A percentile compares a stretch with the other conserved stretches of the same genome.
These are phyloP conservation scores for Trichonephila clavipes DNA, from an alignment of 1,140 invertebrate genomes.

Conservation along the genomic window DNA sequence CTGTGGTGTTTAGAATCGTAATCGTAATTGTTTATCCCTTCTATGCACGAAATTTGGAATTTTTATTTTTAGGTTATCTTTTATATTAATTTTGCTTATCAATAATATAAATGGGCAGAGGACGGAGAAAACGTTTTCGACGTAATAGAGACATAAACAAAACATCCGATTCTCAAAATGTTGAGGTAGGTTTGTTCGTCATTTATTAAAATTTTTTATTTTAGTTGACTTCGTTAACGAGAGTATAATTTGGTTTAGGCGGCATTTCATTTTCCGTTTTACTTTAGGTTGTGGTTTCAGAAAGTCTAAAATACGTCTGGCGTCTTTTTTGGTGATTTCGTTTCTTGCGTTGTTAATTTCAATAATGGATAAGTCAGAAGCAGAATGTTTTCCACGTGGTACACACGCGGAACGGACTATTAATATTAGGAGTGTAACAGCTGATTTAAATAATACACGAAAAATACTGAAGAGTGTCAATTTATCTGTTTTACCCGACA, in stretches of 20 bases:
- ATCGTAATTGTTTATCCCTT: neutral
- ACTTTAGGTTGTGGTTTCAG: neutral
- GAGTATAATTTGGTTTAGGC: neutral
- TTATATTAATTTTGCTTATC: neutral
- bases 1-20: neutral
- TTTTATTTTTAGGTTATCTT: neutral
- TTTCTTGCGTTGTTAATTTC: neutral
- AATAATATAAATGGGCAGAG: constrained; percentile 39
- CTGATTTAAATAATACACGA: neutral
- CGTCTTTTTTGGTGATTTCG: neutral
- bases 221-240: neutral
- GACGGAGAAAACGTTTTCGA: constrained; percentile 55
- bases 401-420: neutral
- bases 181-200: neutral
- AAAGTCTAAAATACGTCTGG: neutral
- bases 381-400: neutral
- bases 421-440: neutral
- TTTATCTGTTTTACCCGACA: constrained; percentile 43
- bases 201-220: neutral
- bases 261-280: neutral
- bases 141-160: neutral
- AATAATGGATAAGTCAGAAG: neutral
- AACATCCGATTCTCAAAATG: neutral
- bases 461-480: constrained; percentile 7
- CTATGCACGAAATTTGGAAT: neutral